Evolutionary conservation across 1,140 invertebrate species (phyloP), one percentile per base, ranked within the genome.

Genomic region (Scaptodrosophila lebanonensis): DNA sequence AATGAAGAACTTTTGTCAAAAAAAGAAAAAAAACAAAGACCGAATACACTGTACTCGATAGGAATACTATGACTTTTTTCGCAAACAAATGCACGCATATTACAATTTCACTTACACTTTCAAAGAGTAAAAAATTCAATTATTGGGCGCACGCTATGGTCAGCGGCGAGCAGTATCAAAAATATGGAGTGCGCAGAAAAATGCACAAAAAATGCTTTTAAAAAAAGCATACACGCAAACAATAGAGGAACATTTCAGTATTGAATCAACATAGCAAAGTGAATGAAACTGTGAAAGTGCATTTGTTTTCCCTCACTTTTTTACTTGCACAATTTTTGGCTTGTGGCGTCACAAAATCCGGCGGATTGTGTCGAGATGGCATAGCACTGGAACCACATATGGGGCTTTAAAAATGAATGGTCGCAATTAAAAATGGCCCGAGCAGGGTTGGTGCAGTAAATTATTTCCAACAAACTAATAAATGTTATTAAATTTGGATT

Each of bases 81-180:
- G 65, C 50, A 72, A 49, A 36, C 52, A 51, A 50, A 48, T 76
- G 63, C 58, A 36, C 13, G 8, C 72, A 64, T 66, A 15, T 8
- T 11, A 42, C 15, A n/a, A 67, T 79, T 64, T 51, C 62, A 62
- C 73, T 72, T 62, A 68, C 68, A 68, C 73, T 73, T 77, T 79
- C 66, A 79, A 68, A 73, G 73, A 72, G 45, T 82, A 71, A 82
- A 82, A 82, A 79, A 79, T 82, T 79, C 73, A 79, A 79, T 79
- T 79, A 79, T 82, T 82, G 66, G 69, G 61, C 69, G 59, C 68
- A 82, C 57, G n/a, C n/a, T n/a, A 65, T 62, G 72, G 47, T 72
- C 50, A 43, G 45, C 69, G 47, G 50, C 36, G 36, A 50, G 32
- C 59, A 35, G 57, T 56, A 65, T 52, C 59, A 77, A 69, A 40